Percentiles rank a stretch among this genome's conserved stretches.
Evolutionary conservation across 1,140 invertebrate genomes (phyloP).

Genomic region (Lutraria rhynchaena): DNA sequence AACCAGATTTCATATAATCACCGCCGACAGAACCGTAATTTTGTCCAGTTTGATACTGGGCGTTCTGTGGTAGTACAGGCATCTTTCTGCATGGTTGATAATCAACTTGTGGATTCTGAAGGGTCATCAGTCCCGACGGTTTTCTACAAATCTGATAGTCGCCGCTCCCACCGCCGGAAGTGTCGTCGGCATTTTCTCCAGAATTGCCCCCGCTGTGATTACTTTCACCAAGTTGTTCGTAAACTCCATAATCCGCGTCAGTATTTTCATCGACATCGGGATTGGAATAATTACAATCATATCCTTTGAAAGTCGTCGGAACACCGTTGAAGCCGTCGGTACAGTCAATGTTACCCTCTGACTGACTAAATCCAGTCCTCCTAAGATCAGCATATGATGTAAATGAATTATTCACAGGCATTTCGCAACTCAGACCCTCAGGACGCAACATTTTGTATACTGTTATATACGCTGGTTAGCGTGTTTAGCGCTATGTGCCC

Average conservation of each 20-base stretch:
- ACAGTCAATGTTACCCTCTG: constrained; percentile 2
- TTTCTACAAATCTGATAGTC: constrained; percentile 22
- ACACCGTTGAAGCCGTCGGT: constrained; percentile 13
- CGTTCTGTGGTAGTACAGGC: neutral
- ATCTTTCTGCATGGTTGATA: constrained; percentile 33
- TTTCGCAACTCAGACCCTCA: constrained; percentile 53
- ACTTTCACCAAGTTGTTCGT: constrained; percentile 40
- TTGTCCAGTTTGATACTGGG: constrained; percentile 4
- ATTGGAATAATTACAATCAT: constrained; percentile 36
- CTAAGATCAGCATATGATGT: constrained; percentile 40
- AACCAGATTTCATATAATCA: constrained; percentile 34
- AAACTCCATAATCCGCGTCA: constrained; percentile 35
- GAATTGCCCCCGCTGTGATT: neutral
- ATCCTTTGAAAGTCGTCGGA: constrained; percentile 19
- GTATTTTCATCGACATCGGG: constrained; percentile 2
- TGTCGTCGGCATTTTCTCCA: neutral
- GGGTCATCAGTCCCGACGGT: neutral
- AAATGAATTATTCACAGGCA: constrained; percentile 57
- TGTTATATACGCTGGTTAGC: constrained; percentile 29
- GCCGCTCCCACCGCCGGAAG: neutral
- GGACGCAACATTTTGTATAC: constrained; percentile 45
- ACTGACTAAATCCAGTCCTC: neutral
- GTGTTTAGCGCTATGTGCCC: constrained; percentile 37
- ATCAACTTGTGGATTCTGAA: constrained; percentile 15
- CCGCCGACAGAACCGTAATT: neutral